These are phyloP conservation scores for Sphaerophoria rueppellii DNA, from an alignment of 2,888 invertebrate species.

Conservation along the genomic window DNA sequence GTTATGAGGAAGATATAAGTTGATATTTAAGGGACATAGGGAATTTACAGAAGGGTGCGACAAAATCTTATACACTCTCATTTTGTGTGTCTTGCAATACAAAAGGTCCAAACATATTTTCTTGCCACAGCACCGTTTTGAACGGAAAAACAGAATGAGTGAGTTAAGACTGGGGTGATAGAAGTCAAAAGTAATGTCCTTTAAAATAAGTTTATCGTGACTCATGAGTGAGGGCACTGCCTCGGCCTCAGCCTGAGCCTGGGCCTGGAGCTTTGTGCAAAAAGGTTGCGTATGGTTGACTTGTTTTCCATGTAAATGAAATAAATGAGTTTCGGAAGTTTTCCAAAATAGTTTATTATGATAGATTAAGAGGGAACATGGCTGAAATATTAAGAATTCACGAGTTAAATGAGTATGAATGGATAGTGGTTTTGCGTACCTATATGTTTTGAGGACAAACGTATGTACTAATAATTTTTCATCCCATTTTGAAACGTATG, in stretches of 20 bases:
- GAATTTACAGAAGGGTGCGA: not conserved
- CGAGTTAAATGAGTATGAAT: not conserved
- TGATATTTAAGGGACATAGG: slow-evolving; percentile 37
- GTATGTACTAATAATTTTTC: too few species aligned
- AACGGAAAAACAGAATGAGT: not conserved
- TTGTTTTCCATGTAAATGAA: not conserved
- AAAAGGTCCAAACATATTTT: not conserved
- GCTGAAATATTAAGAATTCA: not conserved
- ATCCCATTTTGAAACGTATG: too few species aligned
- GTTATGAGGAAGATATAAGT: slow-evolving; percentile 52
- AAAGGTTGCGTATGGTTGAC: slow-evolving; percentile 11
- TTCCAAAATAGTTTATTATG: slow-evolving; percentile 16
- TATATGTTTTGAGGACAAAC: not conserved
- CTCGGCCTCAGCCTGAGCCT: not conserved
- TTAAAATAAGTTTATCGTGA: slow-evolving; percentile 28
- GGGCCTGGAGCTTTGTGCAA: not conserved
- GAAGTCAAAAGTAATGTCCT: slow-evolving; percentile 36
- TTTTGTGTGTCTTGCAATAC: not conserved
- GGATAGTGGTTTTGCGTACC: not conserved
- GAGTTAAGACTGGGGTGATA: slow-evolving; percentile 1
- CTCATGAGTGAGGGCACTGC: not conserved
- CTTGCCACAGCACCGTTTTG: not conserved
- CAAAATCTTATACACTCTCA: not conserved
- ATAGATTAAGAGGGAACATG: not conserved
- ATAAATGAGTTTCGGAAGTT: slow-evolving; percentile 7